Evolutionary conservation across 2,113 vertebrate species (phyloP).

Genomic region (Orientallactaga bullata): DNA sequence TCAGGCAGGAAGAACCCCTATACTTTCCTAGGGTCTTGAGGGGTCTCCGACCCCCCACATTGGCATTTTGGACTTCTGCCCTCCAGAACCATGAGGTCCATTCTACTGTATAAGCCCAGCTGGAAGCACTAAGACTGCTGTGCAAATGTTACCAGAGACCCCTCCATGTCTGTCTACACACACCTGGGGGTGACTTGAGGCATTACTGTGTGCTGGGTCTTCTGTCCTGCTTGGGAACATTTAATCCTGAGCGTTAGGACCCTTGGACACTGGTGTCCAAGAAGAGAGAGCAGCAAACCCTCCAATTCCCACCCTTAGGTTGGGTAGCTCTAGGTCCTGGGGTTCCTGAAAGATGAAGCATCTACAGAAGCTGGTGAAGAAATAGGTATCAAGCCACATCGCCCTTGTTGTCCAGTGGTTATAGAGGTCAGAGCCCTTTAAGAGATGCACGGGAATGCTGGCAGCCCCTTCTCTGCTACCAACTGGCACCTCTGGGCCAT

Average conservation of each 20-base stretch:
- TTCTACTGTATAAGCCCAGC: background rate
- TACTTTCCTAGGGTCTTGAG: background rate
- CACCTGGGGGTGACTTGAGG: background rate
- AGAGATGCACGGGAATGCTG: background rate
- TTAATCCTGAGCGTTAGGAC: background rate
- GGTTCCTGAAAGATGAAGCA: background rate
- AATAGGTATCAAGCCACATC: background rate
- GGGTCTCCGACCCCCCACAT: background rate
- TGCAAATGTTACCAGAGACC: background rate
- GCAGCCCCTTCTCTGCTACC: accelerated
- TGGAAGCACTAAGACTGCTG: accelerated
- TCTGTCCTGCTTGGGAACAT: background rate
- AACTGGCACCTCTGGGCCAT: background rate
- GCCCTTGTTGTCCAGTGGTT: background rate
- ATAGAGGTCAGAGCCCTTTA: background rate
- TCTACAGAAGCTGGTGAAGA: background rate
- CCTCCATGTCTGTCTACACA: background rate
- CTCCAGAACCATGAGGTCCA: background rate
- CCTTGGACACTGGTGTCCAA: background rate
- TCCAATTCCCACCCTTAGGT: accelerated
- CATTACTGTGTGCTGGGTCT: background rate
- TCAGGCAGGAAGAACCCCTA: background rate
- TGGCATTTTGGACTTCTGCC: background rate
- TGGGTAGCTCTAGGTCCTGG: background rate
- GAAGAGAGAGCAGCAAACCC: background rate